phyloP scores from a whole-genome alignment of 1,140 invertebrate genomes.

The Archivesica marissinica region DNA sequence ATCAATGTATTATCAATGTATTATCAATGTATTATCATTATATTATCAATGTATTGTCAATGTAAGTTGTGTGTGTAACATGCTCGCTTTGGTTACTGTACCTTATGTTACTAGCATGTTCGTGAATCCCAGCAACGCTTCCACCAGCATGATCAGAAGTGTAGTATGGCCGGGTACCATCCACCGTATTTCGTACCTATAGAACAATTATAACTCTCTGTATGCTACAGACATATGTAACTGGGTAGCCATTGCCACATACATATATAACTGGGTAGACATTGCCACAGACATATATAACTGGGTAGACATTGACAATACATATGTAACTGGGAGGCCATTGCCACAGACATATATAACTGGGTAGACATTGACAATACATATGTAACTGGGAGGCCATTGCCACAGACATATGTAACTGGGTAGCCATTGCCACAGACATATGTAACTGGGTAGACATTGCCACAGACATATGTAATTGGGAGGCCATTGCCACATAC shows the following conservation, averaged over 20 bases:
- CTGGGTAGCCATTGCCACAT: too few species aligned
- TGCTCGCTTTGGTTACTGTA: too few species aligned
- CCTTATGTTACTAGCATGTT: slow-evolving; percentile 74
- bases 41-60: too few species aligned
- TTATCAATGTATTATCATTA: too few species aligned
- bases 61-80: too few species aligned
- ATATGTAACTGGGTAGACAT: not conserved
- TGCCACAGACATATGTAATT: not conserved
- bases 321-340: too few species aligned
- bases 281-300: too few species aligned
- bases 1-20: too few species aligned
- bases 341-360: not conserved
- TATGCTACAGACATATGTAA: too few species aligned
- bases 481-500: not conserved
- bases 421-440: not conserved
- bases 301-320: too few species aligned
- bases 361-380: not conserved
- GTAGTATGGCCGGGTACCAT: slow-evolving; percentile 63
- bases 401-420: not conserved
- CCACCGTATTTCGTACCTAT: slow-evolving; percentile 39
- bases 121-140: slow-evolving; percentile 66
- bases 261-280: too few species aligned
- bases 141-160: not conserved
- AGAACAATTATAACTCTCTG: too few species aligned
- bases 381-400: not conserved